phyloP scores from a whole-genome alignment of 2,113 vertebrate species.

The Petroica traversi region DNA sequence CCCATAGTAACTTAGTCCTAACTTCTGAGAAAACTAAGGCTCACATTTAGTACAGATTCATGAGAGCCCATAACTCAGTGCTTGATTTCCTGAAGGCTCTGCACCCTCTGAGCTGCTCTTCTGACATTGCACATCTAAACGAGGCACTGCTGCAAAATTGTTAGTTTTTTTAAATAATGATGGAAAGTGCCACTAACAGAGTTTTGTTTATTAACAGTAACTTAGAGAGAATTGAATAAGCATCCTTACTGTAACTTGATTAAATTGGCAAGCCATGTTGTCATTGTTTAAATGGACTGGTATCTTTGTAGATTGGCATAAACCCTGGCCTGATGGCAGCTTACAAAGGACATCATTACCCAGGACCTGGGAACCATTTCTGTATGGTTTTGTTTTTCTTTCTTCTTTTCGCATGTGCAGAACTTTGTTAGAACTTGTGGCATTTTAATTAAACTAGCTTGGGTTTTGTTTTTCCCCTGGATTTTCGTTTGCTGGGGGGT shows the following conservation, averaged over 20 bases:
- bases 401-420: neutral
- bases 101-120: neutral
- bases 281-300: neutral
- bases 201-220: neutral
- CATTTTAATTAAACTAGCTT: neutral
- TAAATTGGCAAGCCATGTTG: neutral
- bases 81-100: neutral
- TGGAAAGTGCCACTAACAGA: neutral
- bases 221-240: neutral
- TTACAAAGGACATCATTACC: constrained; percentile 96
- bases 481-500: neutral
- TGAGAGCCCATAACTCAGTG: neutral
- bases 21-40: neutral
- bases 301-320: constrained; percentile 89
- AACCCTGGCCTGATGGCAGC: constrained; percentile 98
- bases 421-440: neutral
- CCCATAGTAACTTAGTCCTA: neutral
- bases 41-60: neutral
- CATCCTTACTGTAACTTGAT: neutral
- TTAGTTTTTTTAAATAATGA: neutral
- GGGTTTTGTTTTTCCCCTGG: neutral
- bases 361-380: constrained; percentile 97
- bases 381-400: constrained; percentile 79
- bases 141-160: neutral
- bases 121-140: neutral